Evolutionary conservation across 2,888 invertebrate species (phyloP).

Genomic region (Caenorhabditis parvicauda): DNA sequence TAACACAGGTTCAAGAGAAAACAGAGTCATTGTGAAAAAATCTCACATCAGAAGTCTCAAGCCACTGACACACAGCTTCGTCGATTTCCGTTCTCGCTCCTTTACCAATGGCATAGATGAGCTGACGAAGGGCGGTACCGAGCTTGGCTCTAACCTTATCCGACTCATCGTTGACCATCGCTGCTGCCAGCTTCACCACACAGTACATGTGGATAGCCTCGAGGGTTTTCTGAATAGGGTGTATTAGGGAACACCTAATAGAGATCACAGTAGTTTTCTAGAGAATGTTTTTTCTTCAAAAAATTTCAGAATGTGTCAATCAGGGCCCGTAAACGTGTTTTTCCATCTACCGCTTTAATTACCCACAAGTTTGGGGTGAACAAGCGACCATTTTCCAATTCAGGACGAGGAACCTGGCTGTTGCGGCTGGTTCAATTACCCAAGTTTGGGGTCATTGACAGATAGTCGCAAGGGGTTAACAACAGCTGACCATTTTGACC

Average conservation of each 20-base stretch:
- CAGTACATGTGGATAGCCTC: conserved; percentile 72
- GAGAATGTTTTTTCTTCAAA: too few relatives aligned
- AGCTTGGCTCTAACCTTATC: conserved; percentile 75
- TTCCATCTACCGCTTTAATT: too few relatives aligned
- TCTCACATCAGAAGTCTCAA: conserved; percentile 38
- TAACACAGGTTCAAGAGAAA: background rate
- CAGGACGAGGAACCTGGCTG: too few relatives aligned
- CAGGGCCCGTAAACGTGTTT: too few relatives aligned
- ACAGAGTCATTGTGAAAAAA: background rate
- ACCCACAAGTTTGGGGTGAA: too few relatives aligned
- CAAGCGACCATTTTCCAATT: too few relatives aligned
- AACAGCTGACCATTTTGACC: too few relatives aligned
- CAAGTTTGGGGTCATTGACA: too few relatives aligned
- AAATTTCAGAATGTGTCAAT: background rate
- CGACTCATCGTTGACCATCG: conserved; percentile 80
- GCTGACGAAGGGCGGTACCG: conserved; percentile 74
- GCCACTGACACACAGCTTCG: conserved; percentile 49
- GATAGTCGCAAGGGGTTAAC: too few relatives aligned
- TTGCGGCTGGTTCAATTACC: too few relatives aligned
- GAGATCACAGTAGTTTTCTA: too few relatives aligned
- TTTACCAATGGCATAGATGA: conserved; percentile 68
- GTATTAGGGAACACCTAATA: background rate
- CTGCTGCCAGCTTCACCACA: conserved; percentile 75
- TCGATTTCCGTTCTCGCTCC: conserved; percentile 40
- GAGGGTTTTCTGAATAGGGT: conserved; percentile 69